phyloP scores from a whole-genome alignment of 2,113 vertebrate genomes.

The Marcusenius ussheri region DNA sequence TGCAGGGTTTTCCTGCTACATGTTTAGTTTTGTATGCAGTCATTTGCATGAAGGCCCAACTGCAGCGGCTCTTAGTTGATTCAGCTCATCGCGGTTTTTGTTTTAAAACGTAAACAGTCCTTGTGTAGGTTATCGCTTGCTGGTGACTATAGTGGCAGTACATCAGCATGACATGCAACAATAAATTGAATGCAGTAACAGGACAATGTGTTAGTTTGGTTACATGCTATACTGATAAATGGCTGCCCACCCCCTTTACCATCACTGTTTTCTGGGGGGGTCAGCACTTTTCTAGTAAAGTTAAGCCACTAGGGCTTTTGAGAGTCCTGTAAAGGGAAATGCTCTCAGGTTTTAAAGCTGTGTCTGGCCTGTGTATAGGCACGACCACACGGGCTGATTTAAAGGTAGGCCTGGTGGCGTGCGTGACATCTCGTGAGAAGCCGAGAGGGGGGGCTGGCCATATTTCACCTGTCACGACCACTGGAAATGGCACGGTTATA shows the following conservation, averaged over 20 bases:
- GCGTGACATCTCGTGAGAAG: not conserved
- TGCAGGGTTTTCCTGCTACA: not conserved
- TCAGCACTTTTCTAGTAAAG: constrained; percentile 4
- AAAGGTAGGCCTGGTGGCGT: not conserved
- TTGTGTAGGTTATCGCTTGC: not conserved
- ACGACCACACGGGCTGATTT: not conserved
- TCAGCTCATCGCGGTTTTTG: not conserved
- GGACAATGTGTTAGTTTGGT: not conserved
- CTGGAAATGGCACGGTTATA: not conserved
- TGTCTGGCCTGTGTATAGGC: not conserved
- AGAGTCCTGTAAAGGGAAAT: not conserved
- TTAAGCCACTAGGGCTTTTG: not conserved
- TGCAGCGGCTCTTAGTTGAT: not conserved
- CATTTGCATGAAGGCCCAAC: not conserved
- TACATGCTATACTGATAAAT: not conserved
- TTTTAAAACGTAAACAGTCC: not conserved
- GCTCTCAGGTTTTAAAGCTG: not conserved
- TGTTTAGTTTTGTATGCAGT: not conserved
- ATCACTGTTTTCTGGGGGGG: not conserved
- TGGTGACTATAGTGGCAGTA: not conserved
- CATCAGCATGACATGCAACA: not conserved
- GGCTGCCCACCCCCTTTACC: not conserved
- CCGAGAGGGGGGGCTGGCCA: not conserved
- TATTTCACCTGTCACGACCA: not conserved
- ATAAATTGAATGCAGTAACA: not conserved